These are phyloP conservation scores for Caenorhabditis uteleia DNA, from an alignment of 2,888 invertebrate species.

Conservation along the genomic window DNA sequence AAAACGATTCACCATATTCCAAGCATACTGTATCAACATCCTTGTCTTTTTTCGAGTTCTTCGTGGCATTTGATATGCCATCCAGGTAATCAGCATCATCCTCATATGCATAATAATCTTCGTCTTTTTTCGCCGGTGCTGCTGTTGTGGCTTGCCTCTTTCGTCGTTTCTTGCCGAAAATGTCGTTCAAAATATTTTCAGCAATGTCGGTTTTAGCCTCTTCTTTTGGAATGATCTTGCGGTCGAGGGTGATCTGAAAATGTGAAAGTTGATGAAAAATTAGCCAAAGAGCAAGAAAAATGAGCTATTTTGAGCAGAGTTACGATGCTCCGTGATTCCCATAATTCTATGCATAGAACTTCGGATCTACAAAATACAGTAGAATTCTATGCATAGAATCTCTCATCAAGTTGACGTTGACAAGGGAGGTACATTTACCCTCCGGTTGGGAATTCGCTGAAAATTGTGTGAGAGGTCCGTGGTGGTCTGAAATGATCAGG, in stretches of 20 bases:
- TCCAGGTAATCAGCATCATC: slow-evolving; percentile 55
- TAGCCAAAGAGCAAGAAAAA: too few species aligned
- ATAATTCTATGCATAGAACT: too few species aligned
- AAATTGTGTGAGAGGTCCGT: too few species aligned
- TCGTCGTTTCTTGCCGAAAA: slow-evolving; percentile 58
- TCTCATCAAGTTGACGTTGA: too few species aligned
- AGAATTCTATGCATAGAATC: too few species aligned
- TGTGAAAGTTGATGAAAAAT: too few species aligned
- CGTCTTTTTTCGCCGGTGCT: slow-evolving; percentile 39
- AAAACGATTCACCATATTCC: slow-evolving; percentile 56
- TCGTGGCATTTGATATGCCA: slow-evolving; percentile 21
- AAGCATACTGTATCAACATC: slow-evolving; percentile 43
- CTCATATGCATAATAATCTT: slow-evolving; percentile 60
- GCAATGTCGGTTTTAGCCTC: slow-evolving; percentile 38
- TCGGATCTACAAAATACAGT: too few species aligned
- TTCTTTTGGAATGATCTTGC: slow-evolving; percentile 22
- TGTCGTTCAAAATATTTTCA: slow-evolving; percentile 45
- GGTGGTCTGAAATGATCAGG: too few species aligned
- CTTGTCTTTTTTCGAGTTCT: slow-evolving; percentile 19
- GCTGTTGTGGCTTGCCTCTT: slow-evolving; percentile 44
- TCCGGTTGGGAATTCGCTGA: too few species aligned
- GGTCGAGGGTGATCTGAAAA: slow-evolving; percentile 21
- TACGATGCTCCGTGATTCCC: too few species aligned
- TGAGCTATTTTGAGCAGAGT: too few species aligned
- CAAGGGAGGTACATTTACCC: too few species aligned